phyloP scores from a whole-genome alignment of 2,797 vertebrate species.

The Malurus leucopterus region DNA sequence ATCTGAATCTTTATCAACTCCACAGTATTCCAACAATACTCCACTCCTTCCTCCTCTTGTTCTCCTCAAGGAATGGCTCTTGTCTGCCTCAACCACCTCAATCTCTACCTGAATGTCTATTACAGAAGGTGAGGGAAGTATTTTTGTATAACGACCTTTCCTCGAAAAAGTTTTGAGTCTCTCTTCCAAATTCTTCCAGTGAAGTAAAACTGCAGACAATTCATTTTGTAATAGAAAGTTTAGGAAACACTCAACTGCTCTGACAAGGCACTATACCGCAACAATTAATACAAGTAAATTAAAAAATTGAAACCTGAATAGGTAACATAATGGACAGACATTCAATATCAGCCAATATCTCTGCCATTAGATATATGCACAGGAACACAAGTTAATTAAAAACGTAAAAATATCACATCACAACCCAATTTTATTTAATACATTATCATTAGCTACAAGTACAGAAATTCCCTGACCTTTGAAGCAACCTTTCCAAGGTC shows the following conservation, averaged over 20 bases:
- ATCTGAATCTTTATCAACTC: background rate
- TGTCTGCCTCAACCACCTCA: background rate
- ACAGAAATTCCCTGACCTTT: slow-evolving; percentile 26
- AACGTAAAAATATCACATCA: background rate
- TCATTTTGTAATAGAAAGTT: background rate
- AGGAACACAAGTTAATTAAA: slow-evolving; percentile 1
- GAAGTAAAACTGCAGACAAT: background rate
- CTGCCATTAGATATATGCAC: background rate
- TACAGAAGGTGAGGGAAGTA: rapidly evolving
- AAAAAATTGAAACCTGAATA: background rate
- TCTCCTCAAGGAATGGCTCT: background rate
- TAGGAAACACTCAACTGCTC: background rate
- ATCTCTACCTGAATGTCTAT: background rate
- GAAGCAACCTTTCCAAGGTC: slow-evolving; percentile 26
- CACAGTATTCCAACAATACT: background rate
- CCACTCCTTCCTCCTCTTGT: background rate
- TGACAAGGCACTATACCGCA: background rate
- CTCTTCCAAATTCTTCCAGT: background rate
- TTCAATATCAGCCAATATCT: background rate
- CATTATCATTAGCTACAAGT: slow-evolving; percentile 13
- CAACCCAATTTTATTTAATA: background rate
- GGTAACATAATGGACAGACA: background rate
- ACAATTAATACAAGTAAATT: background rate
- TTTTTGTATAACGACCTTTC: background rate
- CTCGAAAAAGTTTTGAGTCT: background rate